Evolutionary conservation across 1,140 invertebrate genomes (phyloP), one percentile per base, ranked within the genome.

Genomic region (Myzus persicae): DNA sequence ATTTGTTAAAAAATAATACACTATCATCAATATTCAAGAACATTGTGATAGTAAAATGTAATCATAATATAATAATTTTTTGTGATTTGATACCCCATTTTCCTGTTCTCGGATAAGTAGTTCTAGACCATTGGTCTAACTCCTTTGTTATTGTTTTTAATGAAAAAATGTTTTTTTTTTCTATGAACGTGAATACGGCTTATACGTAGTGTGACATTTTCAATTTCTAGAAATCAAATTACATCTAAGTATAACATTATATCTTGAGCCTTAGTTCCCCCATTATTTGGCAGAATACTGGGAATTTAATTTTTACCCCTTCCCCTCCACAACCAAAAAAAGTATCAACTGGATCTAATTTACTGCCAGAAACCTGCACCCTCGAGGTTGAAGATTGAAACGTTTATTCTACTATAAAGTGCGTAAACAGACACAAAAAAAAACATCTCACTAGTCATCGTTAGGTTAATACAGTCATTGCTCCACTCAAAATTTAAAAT

Each of bases 61-160:
- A 67, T 31, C 11, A 31, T n/a, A 5, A 31, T n/a, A 5, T 31
- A 31, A 26, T 31, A 31, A 67, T 67, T 67, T 31, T 67, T 0
- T 8, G 31, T 11, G 11, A 67, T 67, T 59, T 59, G 26, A 9
- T 31, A 59, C 9, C 31, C 26, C 2, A 11, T 31, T 2, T 59
- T 14, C 3, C 11, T 0, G 3, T 67, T n/a, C 3, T 3, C 31
- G 0, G 31, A n/a, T n/a, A n/a, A n/a, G n/a, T n/a, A n/a, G n/a
- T 14, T 18, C 26, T 67, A 67, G 9, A n/a, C 59, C 11, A 67
- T 1, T n/a, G 5, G 59, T 59, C 26, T 59, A n/a, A 11, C 26
- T 9, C 2, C 26, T 67, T 67, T 14, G 9, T n/a, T n/a, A 22
- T 24, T 51, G 48, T 6, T 22, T 24, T 51, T 22, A 5, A 22